phyloP scores from a whole-genome alignment of 1,140 invertebrate genomes.

The Panulirus ornatus region DNA sequence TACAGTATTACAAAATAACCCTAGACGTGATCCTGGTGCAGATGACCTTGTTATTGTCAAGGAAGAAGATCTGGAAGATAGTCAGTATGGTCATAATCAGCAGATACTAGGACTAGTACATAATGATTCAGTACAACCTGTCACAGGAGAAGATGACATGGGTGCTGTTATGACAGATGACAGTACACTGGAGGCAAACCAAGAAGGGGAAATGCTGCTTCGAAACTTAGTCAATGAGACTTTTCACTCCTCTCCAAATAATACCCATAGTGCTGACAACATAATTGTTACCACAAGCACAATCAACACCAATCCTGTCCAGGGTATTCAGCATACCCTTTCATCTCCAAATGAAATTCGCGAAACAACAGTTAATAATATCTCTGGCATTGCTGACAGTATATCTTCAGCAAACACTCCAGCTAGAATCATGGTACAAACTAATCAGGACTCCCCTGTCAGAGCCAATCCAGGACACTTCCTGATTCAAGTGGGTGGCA shows the following conservation, averaged over 20 bases:
- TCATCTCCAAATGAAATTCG: neutral
- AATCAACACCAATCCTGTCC: conserved; percentile 30
- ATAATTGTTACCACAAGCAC: conserved; percentile 68
- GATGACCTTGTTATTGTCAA: conserved; percentile 30
- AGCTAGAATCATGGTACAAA: conserved; percentile 58
- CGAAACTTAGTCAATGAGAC: conserved; percentile 53
- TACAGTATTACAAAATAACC: neutral
- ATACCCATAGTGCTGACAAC: conserved; percentile 20
- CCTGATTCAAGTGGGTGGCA: conserved; percentile 67
- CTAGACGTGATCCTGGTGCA: neutral
- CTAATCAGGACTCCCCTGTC: conserved; percentile 42
- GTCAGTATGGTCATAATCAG: conserved; percentile 51
- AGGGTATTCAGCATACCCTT: neutral
- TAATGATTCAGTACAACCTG: neutral
- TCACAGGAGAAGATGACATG: neutral
- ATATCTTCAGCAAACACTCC: conserved; percentile 21
- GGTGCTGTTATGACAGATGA: neutral
- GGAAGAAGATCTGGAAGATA: conserved; percentile 42
- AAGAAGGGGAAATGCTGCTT: conserved; percentile 36
- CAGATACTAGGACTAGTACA: conserved; percentile 44
- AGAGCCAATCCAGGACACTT: conserved; percentile 60
- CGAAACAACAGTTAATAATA: neutral
- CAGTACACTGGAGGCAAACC: conserved; percentile 6
- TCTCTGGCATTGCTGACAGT: neutral
- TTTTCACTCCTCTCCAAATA: conserved; percentile 28